Base-by-base conservation (phyloP, 1,140 invertebrate species). In the Kradibia gibbosae region DNA sequence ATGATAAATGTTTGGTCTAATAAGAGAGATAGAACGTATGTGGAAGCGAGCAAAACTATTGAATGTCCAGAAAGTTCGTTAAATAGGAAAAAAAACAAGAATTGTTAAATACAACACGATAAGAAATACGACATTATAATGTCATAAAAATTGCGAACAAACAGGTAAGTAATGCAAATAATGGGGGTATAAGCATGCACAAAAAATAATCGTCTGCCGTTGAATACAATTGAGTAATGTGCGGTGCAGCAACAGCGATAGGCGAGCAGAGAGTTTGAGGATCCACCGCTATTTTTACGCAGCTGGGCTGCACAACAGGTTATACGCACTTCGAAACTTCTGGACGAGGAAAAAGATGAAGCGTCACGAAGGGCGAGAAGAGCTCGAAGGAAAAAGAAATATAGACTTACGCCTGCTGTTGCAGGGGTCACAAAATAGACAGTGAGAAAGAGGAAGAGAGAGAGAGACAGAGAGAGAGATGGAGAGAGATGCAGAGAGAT, bases 271-370 rank as follows among this genome's bases (percentile, higher is more conserved):
- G 15, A n/a, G n/a, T 28, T 13, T 10, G 42, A 84, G 84, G 82
- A 82, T 78, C 76, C 77, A 78, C 72, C 85, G 86, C 86, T 88
- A 89, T 89, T 90, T 90, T 89, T 89, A 87, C 83, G 85, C 87
- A 81, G 55, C 65, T 81, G 85, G 81, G 82, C 88, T 88, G 87
- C 85, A 90, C 86, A 88, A 87, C 87, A 88, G 86, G 86, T 89
- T 89, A 89, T 84, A 83, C 85, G 84, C 84, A 25, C 53, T 73
- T 8, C 15, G 11, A 34, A 73, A 20, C 42, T 75, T 75, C 53
- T 57, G 80, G 70, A 31, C n/a, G 71, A 80, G 71, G 83, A 85
- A 48, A 83, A 42, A 78, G 75, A 39, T 31, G 8, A 22, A 53
- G 48, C 39, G 65, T n/a, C n/a, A 55, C 45, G 36, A 55, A 45